Percentiles rank a stretch among this genome's conserved stretches.
phyloP scores from a whole-genome alignment of 2,797 vertebrate species.

The Erithacus rubecula region DNA sequence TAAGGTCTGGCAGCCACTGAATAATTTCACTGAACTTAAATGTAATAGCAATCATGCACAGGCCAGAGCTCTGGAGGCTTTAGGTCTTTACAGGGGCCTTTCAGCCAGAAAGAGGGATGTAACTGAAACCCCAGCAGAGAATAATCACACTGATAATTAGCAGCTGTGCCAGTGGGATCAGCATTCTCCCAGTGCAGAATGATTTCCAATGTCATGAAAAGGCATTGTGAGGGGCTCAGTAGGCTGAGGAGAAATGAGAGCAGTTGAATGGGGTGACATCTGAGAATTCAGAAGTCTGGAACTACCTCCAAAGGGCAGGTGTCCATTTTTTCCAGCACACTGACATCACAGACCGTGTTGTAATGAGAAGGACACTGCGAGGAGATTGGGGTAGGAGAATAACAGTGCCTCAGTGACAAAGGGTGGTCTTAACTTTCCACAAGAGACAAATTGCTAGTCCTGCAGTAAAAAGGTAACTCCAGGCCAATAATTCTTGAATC shows the following conservation, averaged over 20 bases:
- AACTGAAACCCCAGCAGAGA: not conserved
- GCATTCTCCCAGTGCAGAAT: not conserved
- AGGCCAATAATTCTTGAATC: not conserved
- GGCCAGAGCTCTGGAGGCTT: not conserved
- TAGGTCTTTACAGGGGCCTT: not conserved
- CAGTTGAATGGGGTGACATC: not conserved
- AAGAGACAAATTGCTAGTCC: not conserved
- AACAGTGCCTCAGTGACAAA: not conserved
- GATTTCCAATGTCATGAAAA: not conserved
- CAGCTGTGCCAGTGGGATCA: not conserved
- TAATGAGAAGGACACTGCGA: not conserved
- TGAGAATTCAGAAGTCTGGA: not conserved
- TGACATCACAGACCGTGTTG: not conserved
- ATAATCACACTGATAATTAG: not conserved
- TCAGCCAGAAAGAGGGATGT: not conserved
- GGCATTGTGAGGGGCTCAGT: not conserved
- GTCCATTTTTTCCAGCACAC: not conserved
- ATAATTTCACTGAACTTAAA: not conserved
- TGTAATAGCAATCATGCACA: not conserved
- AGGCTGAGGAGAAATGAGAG: not conserved
- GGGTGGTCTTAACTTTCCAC: not conserved
- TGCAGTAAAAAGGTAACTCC: not conserved
- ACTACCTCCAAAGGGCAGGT: not conserved
- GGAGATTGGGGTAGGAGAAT: not conserved
- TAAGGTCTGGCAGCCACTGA: not conserved